Percentiles rank a stretch among this genome's conserved stretches.
Conservation (phyloP, 2,888 invertebrate genomes). For the Orthosia cruda region DNA sequence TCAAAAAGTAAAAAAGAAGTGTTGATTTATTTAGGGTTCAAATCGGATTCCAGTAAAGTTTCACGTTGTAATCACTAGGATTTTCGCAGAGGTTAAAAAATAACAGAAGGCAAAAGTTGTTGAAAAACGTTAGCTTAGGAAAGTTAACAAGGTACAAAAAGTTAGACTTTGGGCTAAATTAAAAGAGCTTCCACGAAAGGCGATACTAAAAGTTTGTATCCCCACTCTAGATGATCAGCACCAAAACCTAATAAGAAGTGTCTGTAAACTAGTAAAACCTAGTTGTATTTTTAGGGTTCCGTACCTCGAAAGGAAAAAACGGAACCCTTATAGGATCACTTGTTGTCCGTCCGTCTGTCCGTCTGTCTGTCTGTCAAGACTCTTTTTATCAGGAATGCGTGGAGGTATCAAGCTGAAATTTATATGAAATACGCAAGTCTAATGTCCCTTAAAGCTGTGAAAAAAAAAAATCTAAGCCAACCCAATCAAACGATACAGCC, state of each 20-base stretch:
- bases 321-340: too few species aligned
- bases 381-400: too few species aligned
- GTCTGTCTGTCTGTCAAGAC: too few species aligned
- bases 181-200: background rate
- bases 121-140: background rate
- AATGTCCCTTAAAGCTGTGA: too few species aligned
- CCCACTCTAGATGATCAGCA: background rate
- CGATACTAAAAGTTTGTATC: background rate
- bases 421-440: too few species aligned
- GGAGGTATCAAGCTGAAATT: too few species aligned
- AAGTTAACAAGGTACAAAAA: background rate
- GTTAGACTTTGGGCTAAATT: background rate
- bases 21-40: constrained; percentile 77
- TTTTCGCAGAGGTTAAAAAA: constrained; percentile 12
- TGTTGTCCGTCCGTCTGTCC: too few species aligned
- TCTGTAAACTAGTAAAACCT: too few species aligned
- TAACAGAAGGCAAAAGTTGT: background rate
- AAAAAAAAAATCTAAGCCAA: too few species aligned
- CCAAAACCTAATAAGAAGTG: background rate
- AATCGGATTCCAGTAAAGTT: constrained; percentile 49
- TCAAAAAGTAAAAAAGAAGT: constrained; percentile 64
- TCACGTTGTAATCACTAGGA: constrained; percentile 33
- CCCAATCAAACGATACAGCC: too few species aligned
- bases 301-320: too few species aligned
- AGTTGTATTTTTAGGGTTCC: too few species aligned